phyloP scores from a whole-genome alignment of 2,888 invertebrate species.

The Idaea straminata region DNA sequence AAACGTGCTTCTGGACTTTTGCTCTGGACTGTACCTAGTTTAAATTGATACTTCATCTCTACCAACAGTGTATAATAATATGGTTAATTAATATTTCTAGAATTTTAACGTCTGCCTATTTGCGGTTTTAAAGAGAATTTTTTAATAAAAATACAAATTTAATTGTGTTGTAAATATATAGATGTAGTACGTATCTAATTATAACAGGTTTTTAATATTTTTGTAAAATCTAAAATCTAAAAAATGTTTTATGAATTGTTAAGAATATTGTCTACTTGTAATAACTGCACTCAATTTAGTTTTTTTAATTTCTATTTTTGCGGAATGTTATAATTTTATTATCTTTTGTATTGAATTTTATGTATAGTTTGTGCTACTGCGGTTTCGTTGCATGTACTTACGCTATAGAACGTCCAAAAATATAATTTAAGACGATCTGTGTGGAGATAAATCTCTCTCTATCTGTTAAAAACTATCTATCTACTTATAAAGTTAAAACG shows the following conservation, averaged over 20 bases:
- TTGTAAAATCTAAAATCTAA: conserved; percentile 13
- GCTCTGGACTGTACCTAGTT: neutral
- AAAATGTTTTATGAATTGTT: conserved; percentile 20
- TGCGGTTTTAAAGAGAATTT: conserved; percentile 10
- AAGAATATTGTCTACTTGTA: conserved; percentile 12
- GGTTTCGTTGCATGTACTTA: conserved; percentile 61
- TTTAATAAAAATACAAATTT: conserved; percentile 6
- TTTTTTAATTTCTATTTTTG: conserved; percentile 5
- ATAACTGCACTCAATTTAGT: conserved; percentile 5
- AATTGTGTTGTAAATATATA: conserved; percentile 24
- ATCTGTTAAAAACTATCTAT: conserved; percentile 19
- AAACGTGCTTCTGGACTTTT: neutral
- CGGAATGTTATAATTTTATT: conserved; percentile 7
- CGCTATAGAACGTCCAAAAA: conserved; percentile 56
- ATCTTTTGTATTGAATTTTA: conserved; percentile 14
- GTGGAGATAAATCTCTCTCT: conserved; percentile 9
- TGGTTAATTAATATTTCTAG: neutral
- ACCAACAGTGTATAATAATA: neutral
- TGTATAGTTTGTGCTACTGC: conserved; percentile 39
- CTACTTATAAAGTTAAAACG: conserved; percentile 25
- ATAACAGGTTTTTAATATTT: conserved; percentile 14
- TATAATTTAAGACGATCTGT: conserved; percentile 17
- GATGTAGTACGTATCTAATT: conserved; percentile 10
- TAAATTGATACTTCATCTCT: neutral
- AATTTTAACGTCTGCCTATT: conserved; percentile 10